phyloP scores from a whole-genome alignment of 64 coral and sea anemone genomes.

The Montipora foliosa region DNA sequence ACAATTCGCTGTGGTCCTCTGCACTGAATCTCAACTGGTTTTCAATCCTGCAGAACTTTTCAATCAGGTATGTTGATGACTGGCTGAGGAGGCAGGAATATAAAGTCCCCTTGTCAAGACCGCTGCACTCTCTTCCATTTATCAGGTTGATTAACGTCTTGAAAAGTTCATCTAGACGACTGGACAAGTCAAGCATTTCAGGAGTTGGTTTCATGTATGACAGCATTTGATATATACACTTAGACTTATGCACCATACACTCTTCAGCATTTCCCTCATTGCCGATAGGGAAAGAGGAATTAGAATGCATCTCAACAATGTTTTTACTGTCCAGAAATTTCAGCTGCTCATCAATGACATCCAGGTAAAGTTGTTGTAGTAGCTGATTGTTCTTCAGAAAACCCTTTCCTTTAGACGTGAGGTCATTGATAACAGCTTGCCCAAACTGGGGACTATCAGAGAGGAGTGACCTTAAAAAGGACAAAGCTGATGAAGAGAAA shows the following conservation, averaged over 20 bases:
- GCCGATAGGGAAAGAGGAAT: background rate
- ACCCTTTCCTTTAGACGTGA: slow-evolving; percentile 68
- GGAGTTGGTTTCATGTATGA: slow-evolving; percentile 77
- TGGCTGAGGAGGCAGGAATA: slow-evolving; percentile 83
- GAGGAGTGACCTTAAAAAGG: slow-evolving; percentile 62
- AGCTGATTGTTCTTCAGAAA: slow-evolving; percentile 83
- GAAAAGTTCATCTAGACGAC: slow-evolving; percentile 64
- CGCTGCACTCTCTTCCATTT: slow-evolving; percentile 23
- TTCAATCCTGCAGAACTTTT: slow-evolving; percentile 88
- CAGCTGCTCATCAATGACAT: slow-evolving; percentile 65
- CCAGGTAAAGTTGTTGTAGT: slow-evolving; percentile 78
- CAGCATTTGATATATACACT: slow-evolving; percentile 70
- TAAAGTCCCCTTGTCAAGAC: slow-evolving; percentile 75
- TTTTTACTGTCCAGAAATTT: slow-evolving; percentile 34
- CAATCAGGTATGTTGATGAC: slow-evolving; percentile 72
- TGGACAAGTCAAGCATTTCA: slow-evolving; percentile 73
- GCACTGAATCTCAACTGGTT: slow-evolving; percentile 62
- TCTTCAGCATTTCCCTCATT: background rate
- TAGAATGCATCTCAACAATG: background rate
- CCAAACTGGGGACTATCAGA: slow-evolving; percentile 71
- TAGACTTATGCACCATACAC: background rate
- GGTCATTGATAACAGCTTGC: slow-evolving; percentile 67
- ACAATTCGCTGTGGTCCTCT: background rate
- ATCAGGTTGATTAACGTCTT: slow-evolving; percentile 69
- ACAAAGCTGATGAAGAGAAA: slow-evolving; percentile 57